Conservation (phyloP, 1,140 invertebrate species). For the Leptinotarsa lineolata region DNA sequence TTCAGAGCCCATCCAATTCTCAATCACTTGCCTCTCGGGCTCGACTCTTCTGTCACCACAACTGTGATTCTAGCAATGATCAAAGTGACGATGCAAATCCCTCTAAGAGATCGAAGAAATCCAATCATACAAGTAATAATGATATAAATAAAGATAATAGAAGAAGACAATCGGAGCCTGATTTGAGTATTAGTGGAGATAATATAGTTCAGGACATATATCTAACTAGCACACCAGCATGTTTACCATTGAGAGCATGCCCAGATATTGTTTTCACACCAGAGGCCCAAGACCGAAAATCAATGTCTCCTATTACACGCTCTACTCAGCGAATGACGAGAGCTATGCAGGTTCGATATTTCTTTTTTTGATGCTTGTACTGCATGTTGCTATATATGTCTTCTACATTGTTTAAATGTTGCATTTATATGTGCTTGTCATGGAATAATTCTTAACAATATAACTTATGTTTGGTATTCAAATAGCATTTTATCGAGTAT, state of each 20-base stretch:
- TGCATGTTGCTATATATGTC: neutral
- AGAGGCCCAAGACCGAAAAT: slow-evolving; percentile 66
- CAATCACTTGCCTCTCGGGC: slow-evolving; percentile 28
- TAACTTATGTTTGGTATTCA: neutral
- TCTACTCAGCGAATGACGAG: slow-evolving; percentile 82
- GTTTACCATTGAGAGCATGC: slow-evolving; percentile 44
- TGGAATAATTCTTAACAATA: neutral
- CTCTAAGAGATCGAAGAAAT: slow-evolving; percentile 19
- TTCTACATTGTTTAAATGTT: neutral
- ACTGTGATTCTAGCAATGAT: slow-evolving; percentile 39
- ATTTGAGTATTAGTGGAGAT: slow-evolving; percentile 16
- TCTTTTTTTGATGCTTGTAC: neutral
- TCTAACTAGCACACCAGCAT: slow-evolving; percentile 63
- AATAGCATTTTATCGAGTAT: neutral
- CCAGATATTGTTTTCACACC: slow-evolving; percentile 61
- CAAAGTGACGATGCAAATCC: slow-evolving; percentile 19
- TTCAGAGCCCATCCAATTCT: slow-evolving; percentile 29
- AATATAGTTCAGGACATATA: slow-evolving; percentile 23
- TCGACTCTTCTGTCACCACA: slow-evolving; percentile 40
- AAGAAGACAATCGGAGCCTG: slow-evolving; percentile 23
- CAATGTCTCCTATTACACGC: slow-evolving; percentile 85
- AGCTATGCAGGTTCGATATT: slow-evolving; percentile 75
- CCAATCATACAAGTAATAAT: neutral
- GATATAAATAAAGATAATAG: slow-evolving; percentile 1
- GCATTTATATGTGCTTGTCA: too few species aligned